Evolutionary conservation across 2,113 vertebrate genomes (phyloP), one percentile per base, ranked within the genome.

Genomic region (Siniperca chuatsi): DNA sequence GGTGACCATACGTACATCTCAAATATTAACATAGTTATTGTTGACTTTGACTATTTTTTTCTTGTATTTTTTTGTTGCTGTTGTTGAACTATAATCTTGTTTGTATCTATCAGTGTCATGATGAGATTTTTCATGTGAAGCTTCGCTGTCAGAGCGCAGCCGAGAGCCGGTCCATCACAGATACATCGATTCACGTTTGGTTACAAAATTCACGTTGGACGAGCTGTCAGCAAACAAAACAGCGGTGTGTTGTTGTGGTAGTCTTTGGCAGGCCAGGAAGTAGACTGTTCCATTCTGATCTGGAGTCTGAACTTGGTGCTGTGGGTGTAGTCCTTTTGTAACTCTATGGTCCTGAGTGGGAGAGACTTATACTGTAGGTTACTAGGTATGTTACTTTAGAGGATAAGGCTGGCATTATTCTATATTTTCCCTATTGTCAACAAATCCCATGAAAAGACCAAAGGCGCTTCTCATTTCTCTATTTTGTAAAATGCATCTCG

Each of bases 1-100:
- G 98, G 98, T 97, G 97, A 97, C 98, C 98, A 99, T 98, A 96
- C 93, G 85, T 95, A 94, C 95, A 96, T 95, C 95, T 96, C 95
- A 95, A 90, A 93, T 93, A 96, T 95, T 93, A 95, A 94, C 92
- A 87, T 93, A 90, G 91, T 93, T 94, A 75, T 92, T 87, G 88
- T 93, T 86, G 70, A 90, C 82, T 76, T 62, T 44, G 55, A 52
- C 55, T 79, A 7, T 78, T 83, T 52, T 78, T 57, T 61, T 77
- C 55, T 46, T 50, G 58, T 82, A 23, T 44, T 83, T n/a, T 61
- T 67, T 66, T 71, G 64, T 75, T 84, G 79, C 33, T 87, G 75
- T 83, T 90, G 75, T 92, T 81, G 91, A 89, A 80, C 65, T 93
- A 90, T 91, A 89, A 91, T 87, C 87, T 81, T 93, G 81, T 96